These are phyloP conservation scores for Drosophila eohydei DNA, from an alignment of 2,888 invertebrate genomes.

Conservation along the genomic window DNA sequence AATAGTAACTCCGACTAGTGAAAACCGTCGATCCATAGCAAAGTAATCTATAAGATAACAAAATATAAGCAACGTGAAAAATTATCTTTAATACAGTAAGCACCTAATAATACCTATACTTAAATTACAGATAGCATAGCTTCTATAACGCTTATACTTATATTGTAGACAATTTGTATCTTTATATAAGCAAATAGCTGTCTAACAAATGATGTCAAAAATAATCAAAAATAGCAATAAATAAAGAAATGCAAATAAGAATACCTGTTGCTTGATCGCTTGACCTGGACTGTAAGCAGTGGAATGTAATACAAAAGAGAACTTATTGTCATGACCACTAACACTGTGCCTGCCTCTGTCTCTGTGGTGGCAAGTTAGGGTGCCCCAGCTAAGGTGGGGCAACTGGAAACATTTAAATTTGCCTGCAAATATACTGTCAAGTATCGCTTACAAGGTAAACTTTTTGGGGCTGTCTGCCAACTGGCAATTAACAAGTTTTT, in stretches of 20 bases:
- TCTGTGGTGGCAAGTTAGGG: background rate
- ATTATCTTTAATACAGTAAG: background rate
- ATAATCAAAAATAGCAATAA: too few species aligned
- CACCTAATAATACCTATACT: background rate
- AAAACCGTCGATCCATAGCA: too few species aligned
- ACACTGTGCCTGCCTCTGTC: background rate
- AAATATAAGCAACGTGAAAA: too few species aligned
- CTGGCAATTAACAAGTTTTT: constrained; percentile 56
- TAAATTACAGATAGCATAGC: background rate
- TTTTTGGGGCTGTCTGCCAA: constrained; percentile 22
- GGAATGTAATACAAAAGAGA: background rate
- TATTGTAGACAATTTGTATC: too few species aligned
- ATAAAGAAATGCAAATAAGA: too few species aligned
- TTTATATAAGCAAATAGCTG: too few species aligned
- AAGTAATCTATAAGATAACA: too few species aligned
- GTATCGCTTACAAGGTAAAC: constrained; percentile 37
- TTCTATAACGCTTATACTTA: too few species aligned
- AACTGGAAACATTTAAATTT: constrained; percentile 4
- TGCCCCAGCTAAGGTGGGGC: background rate
- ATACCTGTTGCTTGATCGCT: background rate
- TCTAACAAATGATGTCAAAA: too few species aligned
- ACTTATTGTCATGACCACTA: background rate
- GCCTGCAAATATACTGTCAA: constrained; percentile 15
- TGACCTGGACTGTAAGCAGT: background rate
- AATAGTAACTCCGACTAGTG: too few species aligned